Evolutionary conservation across 1,140 invertebrate genomes (phyloP), one percentile per base, ranked within the genome.

Genomic region (Drosophila sucinea): DNA sequence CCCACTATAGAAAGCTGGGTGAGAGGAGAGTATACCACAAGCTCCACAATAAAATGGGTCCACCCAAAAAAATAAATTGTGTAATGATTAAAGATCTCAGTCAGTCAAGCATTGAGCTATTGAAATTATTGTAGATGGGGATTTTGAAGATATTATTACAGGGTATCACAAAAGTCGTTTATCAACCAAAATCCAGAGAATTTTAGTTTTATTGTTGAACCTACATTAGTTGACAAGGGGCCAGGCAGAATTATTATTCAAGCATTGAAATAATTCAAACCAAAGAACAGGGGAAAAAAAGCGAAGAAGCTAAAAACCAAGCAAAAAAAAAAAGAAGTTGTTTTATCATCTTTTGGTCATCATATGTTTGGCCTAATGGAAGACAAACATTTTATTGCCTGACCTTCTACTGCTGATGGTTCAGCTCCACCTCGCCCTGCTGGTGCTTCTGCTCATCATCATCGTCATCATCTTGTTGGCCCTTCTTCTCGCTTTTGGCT

Each of bases 321-420:
- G 38, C 6, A 17, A 33, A n/a, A 32, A 35, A 25, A 61, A 44
- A 41, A 47, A 51, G 10, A 51, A 25, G 44, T 51, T 51, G 44
- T 27, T 51, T 51, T 51, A 51, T 51, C 44, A 51, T 51, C 44
- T 51, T 51, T 38, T 23, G 56, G 76, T 78, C 75, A 77, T 77
- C 75, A 71, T 75, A 60, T 77, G 65, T 67, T 72, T 77, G 72
- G 60, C 72, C 84, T 87, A 87, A 87, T 87, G 83, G 83, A 87
- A 87, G 83, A 83, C 84, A 89, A 87, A 89, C 83, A 87, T 89
- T 87, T 86, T 87, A 83, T 83, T 70, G 58, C 44, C 81, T 80
- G 80, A 83, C 76, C 76, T 71, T 77, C 44, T 27, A 51, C 8
- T 25, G 23, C 44, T 51, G 44, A 7, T 51, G 44, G 23, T 51